A percentile compares a stretch with the other conserved stretches of the same genome.
Evolutionary conservation across 2,888 invertebrate genomes (phyloP).

Genomic region (Apeira syringaria): DNA sequence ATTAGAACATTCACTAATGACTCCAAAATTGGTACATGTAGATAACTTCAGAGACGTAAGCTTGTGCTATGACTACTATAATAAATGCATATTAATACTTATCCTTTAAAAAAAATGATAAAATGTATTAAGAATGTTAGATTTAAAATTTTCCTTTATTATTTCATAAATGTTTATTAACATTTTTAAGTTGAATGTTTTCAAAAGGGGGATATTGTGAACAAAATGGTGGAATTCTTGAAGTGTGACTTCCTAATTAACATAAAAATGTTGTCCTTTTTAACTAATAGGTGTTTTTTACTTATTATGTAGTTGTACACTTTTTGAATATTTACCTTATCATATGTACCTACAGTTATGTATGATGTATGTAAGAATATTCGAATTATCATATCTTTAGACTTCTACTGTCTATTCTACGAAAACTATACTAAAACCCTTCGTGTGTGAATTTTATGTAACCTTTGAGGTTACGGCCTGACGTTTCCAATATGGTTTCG

Average conservation of each 20-base stretch:
- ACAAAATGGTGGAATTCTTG: too few species aligned
- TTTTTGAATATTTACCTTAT: slow-evolving; percentile 33
- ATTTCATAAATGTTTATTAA: too few species aligned
- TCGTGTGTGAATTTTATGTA: neutral
- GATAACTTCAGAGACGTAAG: too few species aligned
- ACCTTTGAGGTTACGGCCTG: neutral
- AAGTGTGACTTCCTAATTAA: neutral
- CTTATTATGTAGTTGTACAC: slow-evolving; percentile 32
- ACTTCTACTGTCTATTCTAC: neutral
- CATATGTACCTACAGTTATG: slow-evolving; percentile 8
- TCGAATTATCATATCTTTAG: slow-evolving; percentile 22
- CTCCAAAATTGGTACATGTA: too few species aligned
- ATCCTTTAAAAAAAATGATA: too few species aligned
- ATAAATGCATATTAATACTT: too few species aligned
- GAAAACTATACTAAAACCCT: neutral
- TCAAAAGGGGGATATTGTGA: too few species aligned
- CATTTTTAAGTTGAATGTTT: too few species aligned
- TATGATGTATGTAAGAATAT: slow-evolving; percentile 8
- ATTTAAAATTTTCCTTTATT: too few species aligned
- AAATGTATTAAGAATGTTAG: too few species aligned
- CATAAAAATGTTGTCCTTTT: slow-evolving; percentile 3
- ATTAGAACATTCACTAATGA: too few species aligned
- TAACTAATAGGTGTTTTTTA: slow-evolving; percentile 26
- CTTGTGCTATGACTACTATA: too few species aligned
- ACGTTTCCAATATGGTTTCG: neutral